Base-by-base conservation (phyloP, 1,140 invertebrate species). In the Megathymus violae region DNA sequence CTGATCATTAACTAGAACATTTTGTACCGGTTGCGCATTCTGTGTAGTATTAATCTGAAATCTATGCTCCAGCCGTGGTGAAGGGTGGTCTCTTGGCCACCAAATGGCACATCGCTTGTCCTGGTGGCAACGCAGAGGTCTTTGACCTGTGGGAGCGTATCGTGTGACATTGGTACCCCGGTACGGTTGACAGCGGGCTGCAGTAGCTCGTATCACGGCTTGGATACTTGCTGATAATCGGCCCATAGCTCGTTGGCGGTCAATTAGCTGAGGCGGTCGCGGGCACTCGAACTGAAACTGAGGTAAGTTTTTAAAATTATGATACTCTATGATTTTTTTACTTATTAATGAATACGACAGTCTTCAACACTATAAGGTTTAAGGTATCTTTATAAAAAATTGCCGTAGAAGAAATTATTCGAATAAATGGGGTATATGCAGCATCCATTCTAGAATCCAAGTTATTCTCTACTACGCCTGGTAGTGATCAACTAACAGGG, bases 211-310 rank as follows among this genome's bases (percentile, higher is more conserved):
- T 71, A 85, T 82, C 5, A 78, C 77, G 4, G 80, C 82, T 68
- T 85, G 85, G 19, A 87, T 76, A 50, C 77, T 88, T 7, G 80
- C 78, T 22, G 84, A 81, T 16, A 86, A 68, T n/a, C 84, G 73
- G 9, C 82, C 79, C 68, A 85, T 78, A 1, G 74, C 81, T 2
- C 78, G 71, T 51, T 87, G 85, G 38, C 77, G 80, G 10, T 85
- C 80, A 3, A 72, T 61, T 13, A 78, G 25, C 54, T 79, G 79
- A 4, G 74, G 78, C 16, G 75, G 76, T 43, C 79, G 69, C 15
- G 83, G 80, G 5, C 75, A 36, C 11, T 90, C 88, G 48, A 90
- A 87, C 67, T 90, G 88, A 51, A 90, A 86, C 84, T 90, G 64
- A 41, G 67, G 62, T 22, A 3, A 22, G n/a, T n/a, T n/a, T n/a